phyloP scores from a whole-genome alignment of 2,888 invertebrate genomes.

The Lumbricus terrestris region DNA sequence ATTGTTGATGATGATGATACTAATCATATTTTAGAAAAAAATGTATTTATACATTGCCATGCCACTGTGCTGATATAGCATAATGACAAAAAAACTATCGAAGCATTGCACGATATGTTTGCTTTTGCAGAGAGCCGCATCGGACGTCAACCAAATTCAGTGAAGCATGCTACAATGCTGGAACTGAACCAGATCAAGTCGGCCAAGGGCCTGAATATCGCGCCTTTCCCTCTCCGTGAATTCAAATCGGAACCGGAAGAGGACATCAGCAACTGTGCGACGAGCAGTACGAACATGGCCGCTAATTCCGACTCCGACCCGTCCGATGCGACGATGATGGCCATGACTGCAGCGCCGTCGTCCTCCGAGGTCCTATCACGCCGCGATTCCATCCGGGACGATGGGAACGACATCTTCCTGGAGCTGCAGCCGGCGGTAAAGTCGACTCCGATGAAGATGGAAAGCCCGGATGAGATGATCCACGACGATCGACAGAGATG shows the following conservation, averaged over 20 bases:
- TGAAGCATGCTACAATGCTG: slow-evolving; percentile 54
- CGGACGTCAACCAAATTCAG: slow-evolving; percentile 57
- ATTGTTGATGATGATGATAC: neutral
- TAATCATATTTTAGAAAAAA: neutral
- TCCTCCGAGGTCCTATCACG: neutral
- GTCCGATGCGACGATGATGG: neutral
- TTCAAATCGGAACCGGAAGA: slow-evolving; percentile 13
- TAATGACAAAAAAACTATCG: too few species aligned
- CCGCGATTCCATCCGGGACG: neutral
- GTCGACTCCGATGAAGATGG: neutral
- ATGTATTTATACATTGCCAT: neutral
- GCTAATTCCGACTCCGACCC: neutral
- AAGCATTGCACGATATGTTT: neutral
- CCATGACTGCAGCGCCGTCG: neutral
- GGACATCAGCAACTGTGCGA: neutral
- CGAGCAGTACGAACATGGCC: neutral
- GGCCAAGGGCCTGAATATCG: slow-evolving; percentile 25
- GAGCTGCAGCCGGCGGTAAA: neutral
- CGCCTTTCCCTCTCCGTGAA: neutral
- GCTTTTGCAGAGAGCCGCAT: slow-evolving; percentile 51
- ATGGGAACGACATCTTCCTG: neutral
- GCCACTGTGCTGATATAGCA: neutral
- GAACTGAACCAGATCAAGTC: slow-evolving; percentile 43
- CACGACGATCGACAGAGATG: neutral
- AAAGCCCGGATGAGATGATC: neutral